Evolutionary conservation across 2,113 vertebrate species (phyloP).

Genomic region (Corythornis vintsioides): DNA sequence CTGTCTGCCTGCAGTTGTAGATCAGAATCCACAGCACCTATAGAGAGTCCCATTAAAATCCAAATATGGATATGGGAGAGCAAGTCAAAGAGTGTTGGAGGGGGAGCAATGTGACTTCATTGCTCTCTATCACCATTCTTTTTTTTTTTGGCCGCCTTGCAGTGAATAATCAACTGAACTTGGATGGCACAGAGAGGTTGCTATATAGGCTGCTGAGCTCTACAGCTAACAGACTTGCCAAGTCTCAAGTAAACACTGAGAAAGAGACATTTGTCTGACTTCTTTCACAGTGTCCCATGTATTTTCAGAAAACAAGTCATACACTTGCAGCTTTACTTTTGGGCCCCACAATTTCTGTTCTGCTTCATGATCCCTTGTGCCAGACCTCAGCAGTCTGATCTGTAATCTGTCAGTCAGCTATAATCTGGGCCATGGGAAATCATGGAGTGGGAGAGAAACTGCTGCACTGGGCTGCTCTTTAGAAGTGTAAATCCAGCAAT

Average conservation of each 20-base stretch:
- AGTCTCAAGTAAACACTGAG: conserved; percentile 36
- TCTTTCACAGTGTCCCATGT: conserved; percentile 64
- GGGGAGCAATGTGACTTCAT: conserved; percentile 40
- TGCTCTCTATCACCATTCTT: conserved; percentile 41
- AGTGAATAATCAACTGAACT: conserved; percentile 54
- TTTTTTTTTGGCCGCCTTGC: conserved; percentile 40
- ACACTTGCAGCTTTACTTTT: conserved; percentile 53
- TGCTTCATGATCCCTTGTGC: conserved; percentile 48
- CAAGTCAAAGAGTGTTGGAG: not conserved
- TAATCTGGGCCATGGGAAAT: conserved; percentile 42
- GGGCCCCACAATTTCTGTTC: conserved; percentile 37
- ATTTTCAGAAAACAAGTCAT: conserved; percentile 71
- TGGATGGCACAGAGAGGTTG: conserved; percentile 35
- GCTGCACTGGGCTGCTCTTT: conserved; percentile 28
- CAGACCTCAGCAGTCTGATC: conserved; percentile 40
- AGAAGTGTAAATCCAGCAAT: conserved; percentile 38
- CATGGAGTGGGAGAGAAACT: conserved; percentile 4
- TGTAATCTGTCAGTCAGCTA: conserved; percentile 36
- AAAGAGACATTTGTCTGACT: conserved; percentile 66
- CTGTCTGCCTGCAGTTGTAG: not conserved
- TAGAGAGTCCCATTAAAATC: conserved; percentile 18
- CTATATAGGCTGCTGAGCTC: conserved; percentile 54
- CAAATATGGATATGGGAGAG: conserved; percentile 26
- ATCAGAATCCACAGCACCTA: conserved; percentile 20
- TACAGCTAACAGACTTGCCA: conserved; percentile 49